Base-by-base conservation (phyloP, 2,888 invertebrate species). In the Sesia apiformis region DNA sequence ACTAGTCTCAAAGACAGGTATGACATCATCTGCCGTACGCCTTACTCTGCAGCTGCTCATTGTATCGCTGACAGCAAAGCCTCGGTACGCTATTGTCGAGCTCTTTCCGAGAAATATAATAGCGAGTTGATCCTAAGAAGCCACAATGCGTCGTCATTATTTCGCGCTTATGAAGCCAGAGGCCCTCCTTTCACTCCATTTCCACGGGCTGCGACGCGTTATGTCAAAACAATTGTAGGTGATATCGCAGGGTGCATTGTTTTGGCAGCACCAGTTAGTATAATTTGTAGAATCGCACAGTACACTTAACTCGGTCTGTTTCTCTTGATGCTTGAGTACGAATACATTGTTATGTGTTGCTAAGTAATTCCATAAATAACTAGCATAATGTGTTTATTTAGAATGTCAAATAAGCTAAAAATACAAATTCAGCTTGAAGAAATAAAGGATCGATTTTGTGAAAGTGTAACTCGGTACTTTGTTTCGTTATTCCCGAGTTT, bases 1-100 rank as follows among this genome's bases (percentile, higher is more conserved):
- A 7, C 40, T 52, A n/a, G 63, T 69, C 67, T 71, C 69, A 65
- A 70, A 70, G 70, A 72, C 76, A 80, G 83, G 81, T 79, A 80
- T 78, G 72, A 74, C 72, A 74, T 82, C 79, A 78, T 79, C 76
- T 71, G 64, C 63, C 68, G 72, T 70, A 73, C 75, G 67, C 79
- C 77, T 81, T 79, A 76, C 67, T 75, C 66, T 66, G 67, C 66
- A 78, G 79, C 78, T 83, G 80, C 79, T 82, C 82, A 85, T 86
- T 87, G 82, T 85, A 86, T 79, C 72, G 74, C 75, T 80, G 85
- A 81, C 84, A 78, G 81, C 75, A 78, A 83, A 84, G 82, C 81
- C 74, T 69, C 72, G 73, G 76, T 76, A 69, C 76, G 65, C 81
- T 63, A 83, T 87, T 87, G 85, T 88, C 61, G 63, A 66, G 75